Conservation (phyloP, 2,797 vertebrate species). For the Tiaroga cobitis region DNA sequence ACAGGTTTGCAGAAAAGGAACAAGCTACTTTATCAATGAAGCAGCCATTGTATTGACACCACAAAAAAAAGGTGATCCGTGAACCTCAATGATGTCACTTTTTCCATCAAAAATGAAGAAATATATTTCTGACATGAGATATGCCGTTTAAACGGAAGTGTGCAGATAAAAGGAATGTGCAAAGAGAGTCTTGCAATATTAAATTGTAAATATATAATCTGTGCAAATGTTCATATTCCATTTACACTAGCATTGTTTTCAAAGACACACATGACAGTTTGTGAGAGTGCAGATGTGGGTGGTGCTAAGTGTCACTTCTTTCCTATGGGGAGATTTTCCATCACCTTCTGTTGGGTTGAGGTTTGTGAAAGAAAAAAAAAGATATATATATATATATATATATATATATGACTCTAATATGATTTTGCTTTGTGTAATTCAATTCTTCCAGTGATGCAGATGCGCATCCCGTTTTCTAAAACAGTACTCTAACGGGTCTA, state of each 20-base stretch:
- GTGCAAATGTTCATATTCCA: background rate
- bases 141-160: too few species aligned
- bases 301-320: slow-evolving; percentile 83
- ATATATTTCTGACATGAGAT: background rate
- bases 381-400: background rate
- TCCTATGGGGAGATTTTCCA: slow-evolving; percentile 96
- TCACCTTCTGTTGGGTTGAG: slow-evolving; percentile 73
- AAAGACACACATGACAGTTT: slow-evolving; percentile 25
- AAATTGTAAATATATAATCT: background rate
- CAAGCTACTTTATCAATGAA: slow-evolving; percentile 28
- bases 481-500: background rate
- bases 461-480: background rate
- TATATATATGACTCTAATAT: slow-evolving; percentile 39
- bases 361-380: slow-evolving; percentile 55
- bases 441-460: background rate
- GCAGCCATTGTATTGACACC: slow-evolving; percentile 9
- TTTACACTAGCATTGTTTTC: background rate
- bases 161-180: background rate
- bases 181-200: background rate
- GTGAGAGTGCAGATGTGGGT: slow-evolving; percentile 86
- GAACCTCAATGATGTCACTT: background rate
- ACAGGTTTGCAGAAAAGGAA: slow-evolving; percentile 35
- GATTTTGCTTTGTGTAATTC: background rate
- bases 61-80: background rate
- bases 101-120: background rate